phyloP scores from a whole-genome alignment of 2,888 invertebrate genomes.

The Drosophila gaucha region DNA sequence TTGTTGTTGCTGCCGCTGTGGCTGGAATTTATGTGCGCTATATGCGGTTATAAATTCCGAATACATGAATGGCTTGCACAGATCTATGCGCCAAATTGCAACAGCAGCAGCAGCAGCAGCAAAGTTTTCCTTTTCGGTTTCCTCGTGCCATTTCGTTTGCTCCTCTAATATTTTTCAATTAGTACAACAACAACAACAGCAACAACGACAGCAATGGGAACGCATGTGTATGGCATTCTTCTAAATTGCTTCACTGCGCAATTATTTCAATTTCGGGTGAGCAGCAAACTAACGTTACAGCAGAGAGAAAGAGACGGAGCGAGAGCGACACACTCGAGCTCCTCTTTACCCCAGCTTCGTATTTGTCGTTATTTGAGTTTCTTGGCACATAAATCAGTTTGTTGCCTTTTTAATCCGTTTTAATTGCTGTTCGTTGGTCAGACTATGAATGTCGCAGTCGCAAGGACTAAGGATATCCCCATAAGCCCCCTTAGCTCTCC shows the following conservation, averaged over 20 bases:
- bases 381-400: constrained; percentile 82
- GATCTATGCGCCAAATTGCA: constrained; percentile 80
- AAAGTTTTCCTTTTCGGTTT: constrained; percentile 56
- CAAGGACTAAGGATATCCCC: constrained; percentile 56
- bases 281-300: constrained; percentile 8
- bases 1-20: constrained; percentile 50
- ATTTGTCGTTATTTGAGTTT: constrained; percentile 82
- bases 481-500: background rate
- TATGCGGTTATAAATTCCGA: constrained; percentile 79
- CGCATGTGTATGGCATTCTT: constrained; percentile 80
- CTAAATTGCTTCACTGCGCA: constrained; percentile 84
- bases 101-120: constrained; percentile 34
- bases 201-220: constrained; percentile 20
- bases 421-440: constrained; percentile 80
- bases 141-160: constrained; percentile 41
- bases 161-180: constrained; percentile 74
- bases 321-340: background rate
- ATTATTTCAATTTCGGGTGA: constrained; percentile 82
- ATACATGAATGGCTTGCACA: constrained; percentile 74
- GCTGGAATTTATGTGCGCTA: constrained; percentile 77
- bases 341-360: constrained; percentile 43
- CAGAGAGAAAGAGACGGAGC: background rate
- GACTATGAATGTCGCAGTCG: constrained; percentile 76
- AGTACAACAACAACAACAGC: constrained; percentile 45
- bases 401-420: constrained; percentile 81